Evolutionary conservation across 2,888 invertebrate species (phyloP).

Genomic region (Ophioninae sp.): DNA sequence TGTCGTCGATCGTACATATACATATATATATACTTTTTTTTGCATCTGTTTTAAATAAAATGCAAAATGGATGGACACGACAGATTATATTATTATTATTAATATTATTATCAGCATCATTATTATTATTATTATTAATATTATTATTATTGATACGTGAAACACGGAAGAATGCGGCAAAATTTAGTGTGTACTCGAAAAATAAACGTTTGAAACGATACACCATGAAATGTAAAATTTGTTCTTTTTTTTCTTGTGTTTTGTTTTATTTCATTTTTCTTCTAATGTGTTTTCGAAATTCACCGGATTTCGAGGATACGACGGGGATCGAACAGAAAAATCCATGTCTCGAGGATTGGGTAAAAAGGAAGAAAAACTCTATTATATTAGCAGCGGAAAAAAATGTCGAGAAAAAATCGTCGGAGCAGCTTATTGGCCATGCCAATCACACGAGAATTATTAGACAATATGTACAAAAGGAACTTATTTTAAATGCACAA

Average conservation of each 20-base stretch:
- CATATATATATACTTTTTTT: slow-evolving; percentile 25
- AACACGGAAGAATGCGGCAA: slow-evolving; percentile 55
- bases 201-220: slow-evolving; percentile 66
- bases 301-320: background rate
- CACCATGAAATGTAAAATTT: slow-evolving; percentile 58
- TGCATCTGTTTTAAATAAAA: slow-evolving; percentile 60
- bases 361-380: background rate
- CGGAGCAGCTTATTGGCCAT: background rate
- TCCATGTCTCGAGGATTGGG: background rate
- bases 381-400: background rate
- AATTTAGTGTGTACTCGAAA: slow-evolving; percentile 66
- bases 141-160: slow-evolving; percentile 45
- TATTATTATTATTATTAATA: slow-evolving; percentile 39
- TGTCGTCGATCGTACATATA: slow-evolving; percentile 40
- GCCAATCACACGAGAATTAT: too few species aligned
- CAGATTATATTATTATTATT: slow-evolving; percentile 51
- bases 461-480: background rate
- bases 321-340: background rate
- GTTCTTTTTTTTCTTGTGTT: slow-evolving; percentile 42
- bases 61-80: slow-evolving; percentile 55
- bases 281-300: background rate
- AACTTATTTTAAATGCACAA: background rate
- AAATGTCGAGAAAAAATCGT: background rate
- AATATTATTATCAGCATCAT: slow-evolving; percentile 27
- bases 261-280: slow-evolving; percentile 16